Evolutionary conservation across 92 coral and sea anemone genomes (phyloP).

Genomic region (Galaxea fascicularis): DNA sequence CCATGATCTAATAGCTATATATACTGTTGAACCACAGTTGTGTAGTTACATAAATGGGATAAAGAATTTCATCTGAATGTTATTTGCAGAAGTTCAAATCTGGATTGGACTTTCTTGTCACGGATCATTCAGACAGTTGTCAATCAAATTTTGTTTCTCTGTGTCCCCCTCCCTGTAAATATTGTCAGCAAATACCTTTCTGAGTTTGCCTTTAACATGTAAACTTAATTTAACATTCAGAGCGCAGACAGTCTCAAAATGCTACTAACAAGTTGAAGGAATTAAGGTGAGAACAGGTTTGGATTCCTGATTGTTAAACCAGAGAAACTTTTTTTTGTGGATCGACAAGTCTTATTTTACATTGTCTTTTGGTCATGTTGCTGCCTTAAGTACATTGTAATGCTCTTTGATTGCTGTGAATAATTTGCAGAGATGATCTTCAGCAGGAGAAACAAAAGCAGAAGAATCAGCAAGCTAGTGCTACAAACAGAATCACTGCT

Average conservation of each 20-base stretch:
- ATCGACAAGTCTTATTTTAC: too few relatives aligned
- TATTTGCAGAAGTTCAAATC: constrained; percentile 18
- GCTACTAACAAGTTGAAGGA: constrained; percentile 85
- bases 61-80: constrained; percentile 2
- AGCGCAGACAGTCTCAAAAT: constrained; percentile 79
- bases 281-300: constrained; percentile 66
- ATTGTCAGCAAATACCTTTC: neutral
- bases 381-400: neutral
- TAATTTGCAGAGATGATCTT: constrained; percentile 81
- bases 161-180: neutral
- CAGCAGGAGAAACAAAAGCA: constrained; percentile 83
- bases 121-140: constrained; percentile 19
- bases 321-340: too few relatives aligned
- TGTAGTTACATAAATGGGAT: constrained; percentile 45
- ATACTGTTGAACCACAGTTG: constrained; percentile 6
- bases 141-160: neutral
- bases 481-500: constrained; percentile 82
- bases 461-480: constrained; percentile 72
- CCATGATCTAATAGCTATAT: constrained; percentile 38
- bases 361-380: too few relatives aligned
- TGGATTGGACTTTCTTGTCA: neutral
- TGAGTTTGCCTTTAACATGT: neutral
- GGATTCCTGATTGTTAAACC: neutral
- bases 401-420: too few relatives aligned
- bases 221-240: constrained; percentile 54